phyloP scores from a whole-genome alignment of 2,113 vertebrate genomes.

The Eonycteris spelaea region DNA sequence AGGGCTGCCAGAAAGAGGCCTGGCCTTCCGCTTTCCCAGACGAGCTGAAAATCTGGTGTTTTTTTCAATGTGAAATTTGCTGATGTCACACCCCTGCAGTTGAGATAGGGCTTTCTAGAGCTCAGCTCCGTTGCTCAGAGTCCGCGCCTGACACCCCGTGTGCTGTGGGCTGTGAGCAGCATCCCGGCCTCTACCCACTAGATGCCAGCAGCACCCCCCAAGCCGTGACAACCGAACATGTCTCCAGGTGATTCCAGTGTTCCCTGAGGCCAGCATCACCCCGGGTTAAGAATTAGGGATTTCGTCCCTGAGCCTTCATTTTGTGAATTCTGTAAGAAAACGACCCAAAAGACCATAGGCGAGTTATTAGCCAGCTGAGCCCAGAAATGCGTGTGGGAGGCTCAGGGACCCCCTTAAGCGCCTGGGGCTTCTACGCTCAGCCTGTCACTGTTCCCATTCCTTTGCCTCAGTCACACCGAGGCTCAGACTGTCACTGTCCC shows the following conservation, averaged over 20 bases:
- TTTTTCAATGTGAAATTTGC: not conserved
- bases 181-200: not conserved
- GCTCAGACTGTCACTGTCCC: not conserved
- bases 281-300: fast-evolving
- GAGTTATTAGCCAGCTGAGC: not conserved
- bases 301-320: fast-evolving
- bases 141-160: fast-evolving
- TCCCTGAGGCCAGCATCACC: not conserved
- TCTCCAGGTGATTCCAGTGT: not conserved
- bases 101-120: fast-evolving
- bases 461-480: not conserved
- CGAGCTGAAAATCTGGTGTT: not conserved
- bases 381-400: fast-evolving
- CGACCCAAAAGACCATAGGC: fast-evolving
- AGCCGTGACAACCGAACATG: not conserved
- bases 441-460: not conserved
- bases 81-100: fast-evolving
- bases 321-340: too few relatives aligned
- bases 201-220: not conserved
- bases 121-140: fast-evolving
- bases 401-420: not conserved
- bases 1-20: not conserved
- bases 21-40: not conserved
- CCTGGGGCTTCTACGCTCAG: not conserved
- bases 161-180: fast-evolving